Conservation (phyloP, 2,888 invertebrate genomes). For the Merodon equestris region DNA sequence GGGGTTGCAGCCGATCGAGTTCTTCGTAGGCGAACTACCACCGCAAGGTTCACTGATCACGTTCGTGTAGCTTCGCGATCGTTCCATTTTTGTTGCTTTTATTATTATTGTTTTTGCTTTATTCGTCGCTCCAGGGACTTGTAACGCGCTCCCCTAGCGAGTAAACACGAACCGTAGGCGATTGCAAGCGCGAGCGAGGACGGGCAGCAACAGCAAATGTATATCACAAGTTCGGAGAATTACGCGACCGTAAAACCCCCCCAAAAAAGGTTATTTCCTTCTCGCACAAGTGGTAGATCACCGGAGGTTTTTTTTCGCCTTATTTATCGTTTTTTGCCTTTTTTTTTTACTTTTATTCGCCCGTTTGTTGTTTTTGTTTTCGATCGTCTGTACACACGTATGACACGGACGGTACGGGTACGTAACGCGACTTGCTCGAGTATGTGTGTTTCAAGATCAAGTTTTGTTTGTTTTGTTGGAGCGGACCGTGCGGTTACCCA, state of each 20-base stretch:
- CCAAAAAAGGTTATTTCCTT: constrained; percentile 28
- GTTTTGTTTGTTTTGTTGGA: constrained; percentile 60
- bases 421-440: constrained; percentile 16
- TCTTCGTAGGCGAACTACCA: constrained; percentile 36
- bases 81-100: constrained; percentile 42
- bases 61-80: constrained; percentile 59
- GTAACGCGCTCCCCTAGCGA: too few relatives aligned
- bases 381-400: background rate
- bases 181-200: too few relatives aligned
- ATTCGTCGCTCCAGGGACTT: too few relatives aligned
- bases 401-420: background rate
- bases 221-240: constrained; percentile 13
- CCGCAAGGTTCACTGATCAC: constrained; percentile 62
- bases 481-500: constrained; percentile 45
- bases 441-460: constrained; percentile 60
- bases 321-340: too few relatives aligned
- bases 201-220: constrained; percentile 4
- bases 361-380: constrained; percentile 25
- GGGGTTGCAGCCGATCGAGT: constrained; percentile 35
- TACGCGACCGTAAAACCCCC: constrained; percentile 5
- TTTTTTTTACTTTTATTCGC: constrained; percentile 14
- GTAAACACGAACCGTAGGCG: background rate
- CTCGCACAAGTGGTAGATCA: constrained; percentile 20
- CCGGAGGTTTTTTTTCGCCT: background rate
- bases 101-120: constrained; percentile 1